Percentiles rank a stretch among this genome's conserved stretches.
These are phyloP conservation scores for Drosophila bipectinata DNA, from an alignment of 1,140 invertebrate species.

Conservation along the genomic window DNA sequence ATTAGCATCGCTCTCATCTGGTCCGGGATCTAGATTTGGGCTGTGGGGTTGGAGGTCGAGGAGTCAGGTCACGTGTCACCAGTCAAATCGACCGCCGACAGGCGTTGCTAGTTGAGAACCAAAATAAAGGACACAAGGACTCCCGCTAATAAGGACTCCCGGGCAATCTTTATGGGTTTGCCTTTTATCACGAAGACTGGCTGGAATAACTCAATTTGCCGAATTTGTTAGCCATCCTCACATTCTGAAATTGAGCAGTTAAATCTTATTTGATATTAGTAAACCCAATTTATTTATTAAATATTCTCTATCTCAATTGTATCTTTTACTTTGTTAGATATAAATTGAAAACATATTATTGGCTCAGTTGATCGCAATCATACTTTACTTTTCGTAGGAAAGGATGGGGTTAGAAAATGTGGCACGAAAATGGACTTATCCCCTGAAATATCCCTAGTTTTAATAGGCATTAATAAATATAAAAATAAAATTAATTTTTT, in stretches of 20 bases:
- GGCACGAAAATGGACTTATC: no score
- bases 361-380: no score
- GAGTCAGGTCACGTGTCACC: conserved; percentile 54
- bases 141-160: not conserved
- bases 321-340: no score
- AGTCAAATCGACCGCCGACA: conserved; percentile 58
- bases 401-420: no score
- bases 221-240: not conserved
- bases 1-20: conserved; percentile 10
- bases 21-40: conserved; percentile 3
- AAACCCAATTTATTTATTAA: not conserved
- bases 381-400: no score
- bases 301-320: not conserved
- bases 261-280: not conserved
- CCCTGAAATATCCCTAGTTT: no score
- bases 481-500: no score
- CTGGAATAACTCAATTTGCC: not conserved
- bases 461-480: no score
- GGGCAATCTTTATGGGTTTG: not conserved
- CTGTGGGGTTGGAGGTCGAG: conserved; percentile 10
- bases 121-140: conserved; percentile 1
- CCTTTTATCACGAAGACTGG: not conserved
- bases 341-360: no score
- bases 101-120: not conserved
- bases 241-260: not conserved